These are phyloP conservation scores for Aleiodes sp. DNA, from an alignment of 1,140 invertebrate species.

Conservation along the genomic window DNA sequence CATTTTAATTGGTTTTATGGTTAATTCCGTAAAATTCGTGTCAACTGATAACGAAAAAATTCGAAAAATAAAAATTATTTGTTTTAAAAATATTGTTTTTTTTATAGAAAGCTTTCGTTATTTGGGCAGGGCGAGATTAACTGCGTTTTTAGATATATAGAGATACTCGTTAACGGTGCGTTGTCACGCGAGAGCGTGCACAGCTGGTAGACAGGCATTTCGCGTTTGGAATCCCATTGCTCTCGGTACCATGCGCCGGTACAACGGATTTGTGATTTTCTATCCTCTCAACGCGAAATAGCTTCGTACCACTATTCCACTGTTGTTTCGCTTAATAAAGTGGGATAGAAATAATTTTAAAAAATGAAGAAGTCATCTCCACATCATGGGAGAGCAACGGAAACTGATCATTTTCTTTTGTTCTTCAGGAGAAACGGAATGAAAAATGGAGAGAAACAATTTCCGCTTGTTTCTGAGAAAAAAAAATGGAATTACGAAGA, in stretches of 20 bases:
- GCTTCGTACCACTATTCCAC: neutral
- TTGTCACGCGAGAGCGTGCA: conserved; percentile 34
- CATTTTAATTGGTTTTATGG: neutral
- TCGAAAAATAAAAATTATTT: neutral
- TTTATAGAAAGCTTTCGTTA: neutral
- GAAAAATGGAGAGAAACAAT: too few species aligned
- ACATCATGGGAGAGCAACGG: neutral
- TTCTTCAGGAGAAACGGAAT: too few species aligned
- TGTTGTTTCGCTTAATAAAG: neutral
- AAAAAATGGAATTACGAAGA: too few species aligned
- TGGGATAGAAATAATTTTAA: too few species aligned
- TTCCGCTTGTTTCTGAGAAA: too few species aligned
- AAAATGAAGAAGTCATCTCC: neutral
- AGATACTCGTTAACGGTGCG: conserved; percentile 30
- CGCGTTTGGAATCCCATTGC: conserved; percentile 20
- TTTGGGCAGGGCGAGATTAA: conserved; percentile 9
- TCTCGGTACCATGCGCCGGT: conserved; percentile 13
- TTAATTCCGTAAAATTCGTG: neutral
- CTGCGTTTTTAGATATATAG: neutral
- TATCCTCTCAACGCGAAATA: conserved; percentile 2
- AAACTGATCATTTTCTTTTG: neutral
- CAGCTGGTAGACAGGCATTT: conserved; percentile 33
- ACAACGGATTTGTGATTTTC: neutral
- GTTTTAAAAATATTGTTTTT: neutral
- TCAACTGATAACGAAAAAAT: neutral